These are phyloP conservation scores for Nemapogon koenigi DNA, from an alignment of 2,888 invertebrate genomes.

Conservation along the genomic window DNA sequence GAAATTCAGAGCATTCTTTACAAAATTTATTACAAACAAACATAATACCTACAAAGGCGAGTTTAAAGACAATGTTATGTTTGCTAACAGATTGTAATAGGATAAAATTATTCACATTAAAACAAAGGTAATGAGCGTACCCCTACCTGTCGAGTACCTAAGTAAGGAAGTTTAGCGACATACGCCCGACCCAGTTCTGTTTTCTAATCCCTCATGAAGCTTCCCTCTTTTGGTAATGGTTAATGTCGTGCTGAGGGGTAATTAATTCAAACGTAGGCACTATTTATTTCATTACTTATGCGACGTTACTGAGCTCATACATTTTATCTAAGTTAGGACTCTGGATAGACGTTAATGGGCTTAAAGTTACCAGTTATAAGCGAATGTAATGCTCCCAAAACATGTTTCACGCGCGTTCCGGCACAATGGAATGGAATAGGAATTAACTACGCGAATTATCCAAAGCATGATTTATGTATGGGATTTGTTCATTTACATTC, in stretches of 20 bases:
- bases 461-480: conserved; percentile 30
- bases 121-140: too few species aligned
- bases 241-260: conserved; percentile 51
- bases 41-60: neutral
- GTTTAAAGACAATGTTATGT: too few species aligned
- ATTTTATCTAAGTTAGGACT: conserved; percentile 39
- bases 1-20: neutral
- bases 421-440: conserved; percentile 21
- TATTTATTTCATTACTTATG: conserved; percentile 56
- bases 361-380: conserved; percentile 1
- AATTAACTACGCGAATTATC: conserved; percentile 32
- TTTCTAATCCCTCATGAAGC: conserved; percentile 18
- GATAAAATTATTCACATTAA: too few species aligned
- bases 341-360: conserved; percentile 20
- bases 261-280: conserved; percentile 51
- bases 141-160: conserved; percentile 6
- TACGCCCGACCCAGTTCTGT: conserved; percentile 8
- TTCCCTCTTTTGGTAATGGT: conserved; percentile 22
- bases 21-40: neutral
- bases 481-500: conserved; percentile 2
- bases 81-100: too few species aligned
- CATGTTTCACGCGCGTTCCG: conserved; percentile 1
- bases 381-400: conserved; percentile 4
- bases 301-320: conserved; percentile 34
- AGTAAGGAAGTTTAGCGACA: conserved; percentile 1